These are phyloP conservation scores for Agrochola macilenta DNA, from an alignment of 2,888 invertebrate species.

Conservation along the genomic window DNA sequence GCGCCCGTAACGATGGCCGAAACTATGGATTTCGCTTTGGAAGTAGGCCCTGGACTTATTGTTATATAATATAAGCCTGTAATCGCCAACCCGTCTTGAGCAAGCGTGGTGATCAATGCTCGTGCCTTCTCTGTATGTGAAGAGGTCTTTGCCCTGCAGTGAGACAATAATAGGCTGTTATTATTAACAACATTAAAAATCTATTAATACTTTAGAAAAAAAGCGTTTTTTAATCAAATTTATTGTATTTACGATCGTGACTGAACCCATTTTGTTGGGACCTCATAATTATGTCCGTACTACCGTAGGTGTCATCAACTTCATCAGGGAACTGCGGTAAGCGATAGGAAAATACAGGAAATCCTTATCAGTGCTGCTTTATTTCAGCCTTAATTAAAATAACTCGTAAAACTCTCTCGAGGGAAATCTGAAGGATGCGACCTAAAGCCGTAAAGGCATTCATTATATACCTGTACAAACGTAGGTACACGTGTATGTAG, in stretches of 20 bases:
- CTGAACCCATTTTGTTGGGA: neutral
- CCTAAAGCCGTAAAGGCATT: neutral
- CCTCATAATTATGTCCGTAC: neutral
- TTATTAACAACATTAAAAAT: neutral
- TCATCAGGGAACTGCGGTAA: neutral
- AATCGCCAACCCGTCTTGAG: neutral
- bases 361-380: slow-evolving; percentile 17
- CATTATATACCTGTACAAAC: too few relatives aligned
- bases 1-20: too few relatives aligned
- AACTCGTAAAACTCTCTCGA: slow-evolving; percentile 37
- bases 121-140: neutral
- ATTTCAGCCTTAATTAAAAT: slow-evolving; percentile 50
- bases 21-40: too few relatives aligned
- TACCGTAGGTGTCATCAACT: neutral
- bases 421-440: slow-evolving; percentile 49
- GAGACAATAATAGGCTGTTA: neutral
- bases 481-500: too few relatives aligned
- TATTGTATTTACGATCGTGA: neutral
- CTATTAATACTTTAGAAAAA: neutral
- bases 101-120: neutral
- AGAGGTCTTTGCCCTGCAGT: neutral
- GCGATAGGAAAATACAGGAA: slow-evolving; percentile 19
- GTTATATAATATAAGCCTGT: too few relatives aligned
- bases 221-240: neutral
- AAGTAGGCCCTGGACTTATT: too few relatives aligned